A percentile compares a stretch with the other conserved stretches of the same genome.
phyloP scores from a whole-genome alignment of 2,113 vertebrate genomes.

The Neolamprologus kungweensis region DNA sequence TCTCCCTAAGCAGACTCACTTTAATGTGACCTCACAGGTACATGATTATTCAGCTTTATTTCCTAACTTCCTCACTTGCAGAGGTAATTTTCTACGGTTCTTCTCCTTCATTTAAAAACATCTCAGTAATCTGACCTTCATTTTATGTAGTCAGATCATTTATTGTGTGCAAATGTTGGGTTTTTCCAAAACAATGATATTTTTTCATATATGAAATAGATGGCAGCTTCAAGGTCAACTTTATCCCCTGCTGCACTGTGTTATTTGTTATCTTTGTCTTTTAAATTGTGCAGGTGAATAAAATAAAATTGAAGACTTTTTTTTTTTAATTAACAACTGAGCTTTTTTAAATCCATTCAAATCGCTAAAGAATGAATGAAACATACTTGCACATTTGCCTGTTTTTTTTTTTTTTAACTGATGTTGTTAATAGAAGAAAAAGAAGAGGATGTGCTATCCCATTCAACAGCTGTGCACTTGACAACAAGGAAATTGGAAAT shows the following conservation, averaged over 20 bases:
- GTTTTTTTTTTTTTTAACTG: background rate
- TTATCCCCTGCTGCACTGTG: background rate
- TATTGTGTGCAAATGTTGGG: background rate
- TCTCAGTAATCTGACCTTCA: background rate
- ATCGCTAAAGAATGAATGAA: background rate
- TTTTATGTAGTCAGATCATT: background rate
- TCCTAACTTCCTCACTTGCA: background rate
- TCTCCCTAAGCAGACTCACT: background rate
- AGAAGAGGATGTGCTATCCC: background rate
- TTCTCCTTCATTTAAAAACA: background rate
- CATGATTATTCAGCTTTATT: background rate
- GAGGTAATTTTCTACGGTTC: background rate
- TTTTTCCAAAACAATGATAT: background rate
- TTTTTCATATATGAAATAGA: background rate
- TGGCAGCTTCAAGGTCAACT: background rate
- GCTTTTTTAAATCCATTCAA: background rate
- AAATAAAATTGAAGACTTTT: background rate
- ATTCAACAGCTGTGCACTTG: conserved; percentile 5
- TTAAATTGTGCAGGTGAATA: background rate
- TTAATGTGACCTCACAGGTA: background rate
- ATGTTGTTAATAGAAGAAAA: background rate
- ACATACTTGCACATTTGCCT: background rate
- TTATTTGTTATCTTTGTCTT: background rate
- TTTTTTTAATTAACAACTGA: background rate
- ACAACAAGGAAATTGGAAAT: conserved; percentile 13